Percentiles rank a stretch among this genome's conserved stretches.
These are phyloP conservation scores for Papilio dardanus DNA, from an alignment of 1,140 invertebrate genomes.

Conservation along the genomic window DNA sequence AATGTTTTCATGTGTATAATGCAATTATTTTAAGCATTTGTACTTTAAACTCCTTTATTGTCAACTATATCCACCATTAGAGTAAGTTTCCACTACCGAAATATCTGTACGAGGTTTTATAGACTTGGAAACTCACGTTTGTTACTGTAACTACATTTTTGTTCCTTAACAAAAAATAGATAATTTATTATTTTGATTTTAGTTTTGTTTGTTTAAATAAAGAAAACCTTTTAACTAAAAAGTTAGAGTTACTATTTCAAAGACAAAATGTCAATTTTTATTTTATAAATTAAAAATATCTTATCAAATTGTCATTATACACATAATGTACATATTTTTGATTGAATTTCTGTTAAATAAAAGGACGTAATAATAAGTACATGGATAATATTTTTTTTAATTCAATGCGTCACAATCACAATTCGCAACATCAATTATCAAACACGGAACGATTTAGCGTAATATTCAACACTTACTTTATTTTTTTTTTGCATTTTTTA, in stretches of 20 bases:
- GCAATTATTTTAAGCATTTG: not conserved
- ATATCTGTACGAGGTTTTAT: too few relatives aligned
- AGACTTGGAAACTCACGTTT: too few relatives aligned
- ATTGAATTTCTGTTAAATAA: slow-evolving; percentile 34
- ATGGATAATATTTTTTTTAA: slow-evolving; percentile 26
- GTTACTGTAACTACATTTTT: not conserved
- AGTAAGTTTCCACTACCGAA: not conserved
- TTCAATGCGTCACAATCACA: slow-evolving; percentile 1
- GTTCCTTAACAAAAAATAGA: too few relatives aligned
- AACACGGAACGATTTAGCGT: slow-evolving; percentile 71
- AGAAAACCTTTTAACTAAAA: too few relatives aligned
- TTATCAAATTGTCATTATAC: slow-evolving; percentile 15
- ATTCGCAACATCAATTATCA: slow-evolving; percentile 55
- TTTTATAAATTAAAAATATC: not conserved
- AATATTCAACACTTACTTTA: slow-evolving; percentile 74
- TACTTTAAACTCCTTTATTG: not conserved
- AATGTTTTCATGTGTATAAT: slow-evolving; percentile 5
- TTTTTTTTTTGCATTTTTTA: slow-evolving; percentile 59
- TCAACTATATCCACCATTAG: not conserved
- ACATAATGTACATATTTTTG: slow-evolving; percentile 3
- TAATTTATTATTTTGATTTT: too few relatives aligned
- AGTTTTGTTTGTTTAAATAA: too few relatives aligned
- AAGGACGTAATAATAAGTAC: slow-evolving; percentile 37
- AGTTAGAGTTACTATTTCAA: too few relatives aligned
- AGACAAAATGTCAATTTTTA: not conserved